A percentile compares a stretch with the other conserved stretches of the same genome.
These are phyloP conservation scores for Salarias fasciatus DNA, from an alignment of 2,797 vertebrate species.

Conservation along the genomic window DNA sequence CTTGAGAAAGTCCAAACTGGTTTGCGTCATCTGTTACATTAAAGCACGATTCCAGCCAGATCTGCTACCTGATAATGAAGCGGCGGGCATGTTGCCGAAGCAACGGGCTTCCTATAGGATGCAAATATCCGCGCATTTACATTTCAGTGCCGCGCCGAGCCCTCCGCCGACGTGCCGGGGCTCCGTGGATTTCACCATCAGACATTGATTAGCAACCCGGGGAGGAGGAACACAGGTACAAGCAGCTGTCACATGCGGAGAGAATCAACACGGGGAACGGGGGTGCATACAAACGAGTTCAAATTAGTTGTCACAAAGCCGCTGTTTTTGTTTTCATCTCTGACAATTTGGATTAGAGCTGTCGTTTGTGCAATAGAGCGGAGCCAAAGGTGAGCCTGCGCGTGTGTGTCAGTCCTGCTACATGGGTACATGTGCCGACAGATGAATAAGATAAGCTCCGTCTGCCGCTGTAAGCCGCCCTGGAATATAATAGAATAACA, in stretches of 20 bases:
- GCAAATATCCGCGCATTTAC: conserved; percentile 34
- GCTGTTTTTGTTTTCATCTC: conserved; percentile 62
- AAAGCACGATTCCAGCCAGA: not conserved
- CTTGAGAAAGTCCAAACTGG: not conserved
- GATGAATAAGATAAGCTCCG: too few relatives aligned
- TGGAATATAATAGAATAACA: too few relatives aligned
- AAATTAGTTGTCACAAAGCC: conserved; percentile 62
- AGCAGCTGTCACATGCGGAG: conserved; percentile 64
- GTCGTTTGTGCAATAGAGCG: conserved; percentile 36
- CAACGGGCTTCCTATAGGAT: conserved; percentile 12
- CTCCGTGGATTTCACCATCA: conserved; percentile 40
- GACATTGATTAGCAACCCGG: conserved; percentile 63
- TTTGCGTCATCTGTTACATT: not conserved
- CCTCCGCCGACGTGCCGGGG: conserved; percentile 23
- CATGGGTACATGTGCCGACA: not conserved
- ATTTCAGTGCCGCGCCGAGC: conserved; percentile 25
- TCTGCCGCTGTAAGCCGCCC: too few relatives aligned
- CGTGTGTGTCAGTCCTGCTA: conserved; percentile 7
- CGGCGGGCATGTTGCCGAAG: conserved; percentile 2
- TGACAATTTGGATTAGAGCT: conserved; percentile 43
- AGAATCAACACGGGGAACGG: conserved; percentile 50
- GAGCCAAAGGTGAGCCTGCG: conserved; percentile 18
- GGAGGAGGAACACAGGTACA: conserved; percentile 46
- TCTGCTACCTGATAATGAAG: conserved; percentile 4
- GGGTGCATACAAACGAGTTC: conserved; percentile 58